Evolutionary conservation across 2,797 vertebrate species (phyloP), one percentile per base, ranked within the genome.

Genomic region (Iguana delicatissima): DNA sequence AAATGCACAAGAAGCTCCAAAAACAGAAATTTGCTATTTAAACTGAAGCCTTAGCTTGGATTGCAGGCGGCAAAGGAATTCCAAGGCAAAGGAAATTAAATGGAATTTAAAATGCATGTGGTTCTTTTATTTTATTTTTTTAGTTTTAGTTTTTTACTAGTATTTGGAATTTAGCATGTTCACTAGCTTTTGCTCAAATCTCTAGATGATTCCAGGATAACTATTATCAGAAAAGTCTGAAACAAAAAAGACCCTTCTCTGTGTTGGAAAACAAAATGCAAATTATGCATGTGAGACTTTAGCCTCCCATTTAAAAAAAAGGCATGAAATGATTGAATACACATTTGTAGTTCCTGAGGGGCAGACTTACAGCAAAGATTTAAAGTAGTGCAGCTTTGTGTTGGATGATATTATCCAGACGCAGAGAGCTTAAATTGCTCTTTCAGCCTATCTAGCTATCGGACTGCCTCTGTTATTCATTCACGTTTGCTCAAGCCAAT

Each of bases 251-350:
- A 1, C 50, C 18, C 80, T 6, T 46, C 90, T 81, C 6, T 79
- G 32, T 87, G 85, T 72, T 64, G 14, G 18, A 90, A 93, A 52
- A 73, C 69, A 89, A 93, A 35, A 89, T 86, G 74, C 0, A 88
- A 93, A 77, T 24, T 69, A 85, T 87, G 6, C 88, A 91, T 85
- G 85, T 42, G 10, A n/a, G 46, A 46, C 5, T 80, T 92, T 7
- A 38, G 2, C n/a, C 50, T n/a, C 35, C 81, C 69, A 24, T 38
- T 24, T 55, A 32, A 67, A 59, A 83, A 62, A 20, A 84, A 89
- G 84, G 79, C 74, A 92, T 86, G 84, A 29, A 95, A 89, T 42
- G 79, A 92, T 18, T 85, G 38, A 87, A 29, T 74, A 84, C 86
- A 84, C 7, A 87, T 13, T 86, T 12, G 5, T 67, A 84, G 42